These are phyloP conservation scores for Desmodus rotundus DNA, from an alignment of 2,113 vertebrate genomes.

Conservation along the genomic window DNA sequence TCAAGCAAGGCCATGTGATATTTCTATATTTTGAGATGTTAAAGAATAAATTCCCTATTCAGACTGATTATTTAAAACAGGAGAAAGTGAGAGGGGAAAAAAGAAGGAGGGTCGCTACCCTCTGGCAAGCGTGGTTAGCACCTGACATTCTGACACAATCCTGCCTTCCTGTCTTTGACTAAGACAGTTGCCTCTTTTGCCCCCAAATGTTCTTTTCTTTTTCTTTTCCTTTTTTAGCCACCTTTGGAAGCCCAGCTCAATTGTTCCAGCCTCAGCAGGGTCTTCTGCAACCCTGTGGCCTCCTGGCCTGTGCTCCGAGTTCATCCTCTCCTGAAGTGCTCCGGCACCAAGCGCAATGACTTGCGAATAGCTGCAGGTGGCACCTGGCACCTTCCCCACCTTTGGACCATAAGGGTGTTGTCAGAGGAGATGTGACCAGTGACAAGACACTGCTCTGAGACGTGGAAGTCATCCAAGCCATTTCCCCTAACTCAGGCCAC, in stretches of 20 bases:
- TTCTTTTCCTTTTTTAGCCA: not conserved
- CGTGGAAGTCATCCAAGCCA: not conserved
- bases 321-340: not conserved
- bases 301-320: not conserved
- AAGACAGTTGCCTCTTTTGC: not conserved
- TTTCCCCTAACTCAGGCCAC: not conserved
- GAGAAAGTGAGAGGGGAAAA: not conserved
- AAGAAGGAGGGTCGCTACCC: not conserved
- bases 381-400: not conserved
- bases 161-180: not conserved
- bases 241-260: not conserved
- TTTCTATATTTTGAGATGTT: not conserved
- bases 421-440: not conserved
- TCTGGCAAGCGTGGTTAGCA: not conserved
- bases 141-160: not conserved
- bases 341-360: not conserved
- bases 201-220: not conserved
- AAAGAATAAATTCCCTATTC: not conserved
- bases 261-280: not conserved
- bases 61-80: not conserved
- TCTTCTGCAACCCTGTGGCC: not conserved
- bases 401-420: fast-evolving
- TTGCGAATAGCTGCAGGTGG: too few relatives aligned
- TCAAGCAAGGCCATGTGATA: not conserved
- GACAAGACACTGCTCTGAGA: not conserved